phyloP scores from a whole-genome alignment of 2,888 invertebrate genomes.

The Acheta domesticus region DNA sequence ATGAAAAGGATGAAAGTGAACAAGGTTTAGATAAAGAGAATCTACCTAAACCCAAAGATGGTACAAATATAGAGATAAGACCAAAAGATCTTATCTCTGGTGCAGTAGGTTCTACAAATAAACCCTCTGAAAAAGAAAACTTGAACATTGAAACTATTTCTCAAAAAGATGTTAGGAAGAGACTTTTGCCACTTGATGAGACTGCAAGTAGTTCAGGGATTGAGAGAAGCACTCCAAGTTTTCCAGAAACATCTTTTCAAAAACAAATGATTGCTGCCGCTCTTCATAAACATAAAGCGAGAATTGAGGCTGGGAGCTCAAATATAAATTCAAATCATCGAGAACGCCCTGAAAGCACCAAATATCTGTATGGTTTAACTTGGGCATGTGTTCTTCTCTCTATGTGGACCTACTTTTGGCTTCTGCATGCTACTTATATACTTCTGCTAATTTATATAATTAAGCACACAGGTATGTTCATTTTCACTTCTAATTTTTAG shows the following conservation, averaged over 20 bases:
- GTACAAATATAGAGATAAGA: too few relatives aligned
- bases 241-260: not conserved
- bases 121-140: too few relatives aligned
- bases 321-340: not conserved
- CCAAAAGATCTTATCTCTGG: too few relatives aligned
- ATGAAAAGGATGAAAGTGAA: too few relatives aligned
- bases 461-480: slow-evolving; percentile 51
- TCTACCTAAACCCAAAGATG: too few relatives aligned
- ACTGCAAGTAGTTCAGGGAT: not conserved
- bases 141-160: too few relatives aligned
- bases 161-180: not conserved
- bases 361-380: slow-evolving; percentile 72
- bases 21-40: too few relatives aligned
- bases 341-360: slow-evolving; percentile 50
- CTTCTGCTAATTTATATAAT: slow-evolving; percentile 70
- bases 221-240: not conserved
- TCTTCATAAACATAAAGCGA: not conserved
- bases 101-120: too few relatives aligned
- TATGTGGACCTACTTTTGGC: slow-evolving; percentile 82
- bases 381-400: slow-evolving; percentile 81
- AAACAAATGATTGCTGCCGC: not conserved
- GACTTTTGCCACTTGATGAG: not conserved
- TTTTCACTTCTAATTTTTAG: slow-evolving; percentile 48
- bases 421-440: slow-evolving; percentile 71
- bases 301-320: not conserved